A percentile compares a stretch with the other conserved stretches of the same genome.
phyloP scores from a whole-genome alignment of 2,888 invertebrate species.

The Tineola bisselliella region DNA sequence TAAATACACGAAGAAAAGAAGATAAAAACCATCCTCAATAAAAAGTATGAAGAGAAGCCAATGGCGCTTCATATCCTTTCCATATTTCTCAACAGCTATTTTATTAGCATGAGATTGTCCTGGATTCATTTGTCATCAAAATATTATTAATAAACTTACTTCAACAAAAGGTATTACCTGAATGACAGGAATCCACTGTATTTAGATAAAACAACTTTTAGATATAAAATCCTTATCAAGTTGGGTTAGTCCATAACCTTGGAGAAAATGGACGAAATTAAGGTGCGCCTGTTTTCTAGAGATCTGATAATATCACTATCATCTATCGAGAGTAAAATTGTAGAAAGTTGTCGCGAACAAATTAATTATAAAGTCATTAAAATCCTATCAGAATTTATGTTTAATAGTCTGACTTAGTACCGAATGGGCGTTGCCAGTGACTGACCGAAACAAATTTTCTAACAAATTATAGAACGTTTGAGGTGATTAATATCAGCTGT shows the following conservation, averaged over 20 bases:
- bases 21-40: too few relatives aligned
- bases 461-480: neutral
- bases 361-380: slow-evolving; percentile 34
- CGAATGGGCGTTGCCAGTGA: neutral
- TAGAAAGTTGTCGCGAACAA: slow-evolving; percentile 26
- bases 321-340: slow-evolving; percentile 18
- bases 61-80: too few relatives aligned
- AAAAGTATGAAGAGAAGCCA: too few relatives aligned
- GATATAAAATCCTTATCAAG: slow-evolving; percentile 4
- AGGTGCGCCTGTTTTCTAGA: slow-evolving; percentile 7
- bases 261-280: slow-evolving; percentile 8
- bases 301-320: slow-evolving; percentile 4
- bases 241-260: neutral
- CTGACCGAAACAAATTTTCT: neutral
- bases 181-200: neutral
- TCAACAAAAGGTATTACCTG: neutral
- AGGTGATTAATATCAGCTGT: neutral
- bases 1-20: too few relatives aligned
- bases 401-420: neutral
- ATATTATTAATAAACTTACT: neutral
- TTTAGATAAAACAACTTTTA: slow-evolving; percentile 1
- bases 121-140: neutral
- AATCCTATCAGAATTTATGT: slow-evolving; percentile 22
- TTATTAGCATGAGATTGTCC: too few relatives aligned
- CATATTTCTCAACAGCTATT: too few relatives aligned